Conservation (phyloP, 2,888 invertebrate species). For the Drosophila helvetica region DNA sequence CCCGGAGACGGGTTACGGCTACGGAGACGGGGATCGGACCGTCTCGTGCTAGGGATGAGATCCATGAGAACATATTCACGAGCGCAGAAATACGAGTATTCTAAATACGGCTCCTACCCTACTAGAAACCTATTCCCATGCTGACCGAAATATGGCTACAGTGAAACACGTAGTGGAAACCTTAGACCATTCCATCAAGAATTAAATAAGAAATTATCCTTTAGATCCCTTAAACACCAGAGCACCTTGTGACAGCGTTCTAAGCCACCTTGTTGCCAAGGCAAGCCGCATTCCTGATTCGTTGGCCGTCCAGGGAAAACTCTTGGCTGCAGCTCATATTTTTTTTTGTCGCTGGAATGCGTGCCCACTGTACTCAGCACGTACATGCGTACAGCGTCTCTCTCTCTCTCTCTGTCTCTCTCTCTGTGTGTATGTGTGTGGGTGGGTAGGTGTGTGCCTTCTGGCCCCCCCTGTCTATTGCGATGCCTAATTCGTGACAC, state of each 20-base stretch:
- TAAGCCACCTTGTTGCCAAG: slow-evolving; percentile 10
- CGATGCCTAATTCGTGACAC: slow-evolving; percentile 22
- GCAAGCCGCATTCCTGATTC: background rate
- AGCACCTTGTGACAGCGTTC: too few relatives aligned
- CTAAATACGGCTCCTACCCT: too few relatives aligned
- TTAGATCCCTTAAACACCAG: background rate
- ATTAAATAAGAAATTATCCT: background rate
- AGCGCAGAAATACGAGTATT: too few relatives aligned
- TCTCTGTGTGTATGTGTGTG: background rate
- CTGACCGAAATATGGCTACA: too few relatives aligned
- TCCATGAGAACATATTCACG: background rate
- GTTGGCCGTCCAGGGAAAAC: slow-evolving; percentile 1
- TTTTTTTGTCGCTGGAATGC: slow-evolving; percentile 27
- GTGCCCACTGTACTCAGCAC: slow-evolving; percentile 34
- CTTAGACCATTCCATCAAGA: too few relatives aligned
- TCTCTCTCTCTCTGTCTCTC: too few relatives aligned
- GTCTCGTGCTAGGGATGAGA: background rate
- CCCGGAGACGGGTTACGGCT: background rate
- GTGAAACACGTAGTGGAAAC: too few relatives aligned
- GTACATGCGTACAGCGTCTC: slow-evolving; percentile 14
- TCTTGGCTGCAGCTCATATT: slow-evolving; percentile 8
- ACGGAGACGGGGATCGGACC: background rate
- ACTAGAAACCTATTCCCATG: too few relatives aligned
- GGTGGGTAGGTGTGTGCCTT: slow-evolving; percentile 13
- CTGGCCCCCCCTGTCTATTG: slow-evolving; percentile 18